These are phyloP conservation scores for Nowickia ferox DNA, from an alignment of 2,888 invertebrate species.

Conservation along the genomic window DNA sequence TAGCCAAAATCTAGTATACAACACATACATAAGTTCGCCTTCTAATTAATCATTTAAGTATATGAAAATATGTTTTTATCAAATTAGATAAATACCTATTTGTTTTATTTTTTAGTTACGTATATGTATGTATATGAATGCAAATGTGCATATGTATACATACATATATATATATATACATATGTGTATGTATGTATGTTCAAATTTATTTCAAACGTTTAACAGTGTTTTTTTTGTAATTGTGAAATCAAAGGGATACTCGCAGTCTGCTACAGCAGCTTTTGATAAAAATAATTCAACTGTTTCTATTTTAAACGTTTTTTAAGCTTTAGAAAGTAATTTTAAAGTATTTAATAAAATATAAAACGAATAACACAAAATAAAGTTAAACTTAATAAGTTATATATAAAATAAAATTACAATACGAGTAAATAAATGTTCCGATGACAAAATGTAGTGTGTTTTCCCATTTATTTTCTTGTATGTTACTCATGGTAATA, in stretches of 20 bases:
- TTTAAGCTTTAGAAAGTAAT: slow-evolving; percentile 14
- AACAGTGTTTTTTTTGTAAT: not conserved
- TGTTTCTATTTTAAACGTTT: slow-evolving; percentile 37
- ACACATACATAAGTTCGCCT: slow-evolving; percentile 38
- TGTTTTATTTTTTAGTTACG: slow-evolving; percentile 34
- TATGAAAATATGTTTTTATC: not conserved
- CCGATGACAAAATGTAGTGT: slow-evolving; percentile 32
- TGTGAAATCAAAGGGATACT: slow-evolving; percentile 40
- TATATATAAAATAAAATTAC: slow-evolving; percentile 29
- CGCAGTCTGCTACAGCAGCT: slow-evolving; percentile 50
- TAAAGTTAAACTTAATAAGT: slow-evolving; percentile 40
- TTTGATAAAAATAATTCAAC: slow-evolving; percentile 6
- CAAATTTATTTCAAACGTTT: not conserved
- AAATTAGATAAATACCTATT: slow-evolving; percentile 27
- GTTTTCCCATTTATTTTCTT: not conserved
- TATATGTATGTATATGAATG: not conserved
- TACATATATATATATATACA: too few species aligned
- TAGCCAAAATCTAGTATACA: slow-evolving; percentile 28
- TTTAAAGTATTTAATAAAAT: slow-evolving; percentile 6
- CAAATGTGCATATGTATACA: not conserved
- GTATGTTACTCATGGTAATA: too few species aligned
- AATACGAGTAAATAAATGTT: slow-evolving; percentile 50
- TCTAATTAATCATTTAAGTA: slow-evolving; percentile 12
- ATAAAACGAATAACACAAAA: slow-evolving; percentile 4
- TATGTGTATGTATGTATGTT: not conserved